Conservation (phyloP, 2,888 invertebrate genomes). For the Agrotis segetum region DNA sequence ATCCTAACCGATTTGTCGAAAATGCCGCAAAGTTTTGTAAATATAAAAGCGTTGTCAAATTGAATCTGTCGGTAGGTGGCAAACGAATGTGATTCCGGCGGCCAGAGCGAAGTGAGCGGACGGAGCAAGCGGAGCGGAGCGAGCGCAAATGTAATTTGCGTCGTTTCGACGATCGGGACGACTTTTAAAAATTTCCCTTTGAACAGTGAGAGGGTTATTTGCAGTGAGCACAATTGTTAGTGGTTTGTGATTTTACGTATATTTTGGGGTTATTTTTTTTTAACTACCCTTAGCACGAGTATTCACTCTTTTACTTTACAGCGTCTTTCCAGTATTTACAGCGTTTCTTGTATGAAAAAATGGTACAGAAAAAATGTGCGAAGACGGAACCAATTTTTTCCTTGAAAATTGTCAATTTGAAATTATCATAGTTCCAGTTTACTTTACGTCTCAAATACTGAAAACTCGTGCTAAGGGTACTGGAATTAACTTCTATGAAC, state of each 20-base stretch:
- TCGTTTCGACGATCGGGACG: conserved; percentile 45
- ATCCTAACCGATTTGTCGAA: conserved; percentile 40
- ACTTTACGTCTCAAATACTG: too few species aligned
- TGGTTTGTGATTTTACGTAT: conserved; percentile 16
- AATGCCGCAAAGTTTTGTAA: conserved; percentile 37
- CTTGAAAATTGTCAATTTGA: too few species aligned
- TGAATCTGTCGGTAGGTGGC: conserved; percentile 53
- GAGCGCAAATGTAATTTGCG: conserved; percentile 58
- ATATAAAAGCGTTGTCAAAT: conserved; percentile 62
- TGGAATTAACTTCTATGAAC: background rate
- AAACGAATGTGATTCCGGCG: conserved; percentile 59
- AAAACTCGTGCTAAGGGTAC: too few species aligned
- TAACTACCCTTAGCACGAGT: too few species aligned
- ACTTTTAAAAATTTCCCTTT: conserved; percentile 61
- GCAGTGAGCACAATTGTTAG: conserved; percentile 26
- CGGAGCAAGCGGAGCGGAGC: conserved; percentile 21
- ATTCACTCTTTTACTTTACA: too few species aligned
- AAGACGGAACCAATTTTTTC: too few species aligned
- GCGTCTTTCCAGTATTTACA: too few species aligned
- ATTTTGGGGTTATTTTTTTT: conserved; percentile 11
- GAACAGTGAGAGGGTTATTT: conserved; percentile 38
- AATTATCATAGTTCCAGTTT: too few species aligned
- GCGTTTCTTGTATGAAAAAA: too few species aligned
- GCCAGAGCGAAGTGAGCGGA: conserved; percentile 24
- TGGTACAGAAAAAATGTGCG: too few species aligned